These are phyloP conservation scores for Parazoanthus swiftii DNA, from an alignment of 92 coral and sea anemone genomes.

Conservation along the genomic window DNA sequence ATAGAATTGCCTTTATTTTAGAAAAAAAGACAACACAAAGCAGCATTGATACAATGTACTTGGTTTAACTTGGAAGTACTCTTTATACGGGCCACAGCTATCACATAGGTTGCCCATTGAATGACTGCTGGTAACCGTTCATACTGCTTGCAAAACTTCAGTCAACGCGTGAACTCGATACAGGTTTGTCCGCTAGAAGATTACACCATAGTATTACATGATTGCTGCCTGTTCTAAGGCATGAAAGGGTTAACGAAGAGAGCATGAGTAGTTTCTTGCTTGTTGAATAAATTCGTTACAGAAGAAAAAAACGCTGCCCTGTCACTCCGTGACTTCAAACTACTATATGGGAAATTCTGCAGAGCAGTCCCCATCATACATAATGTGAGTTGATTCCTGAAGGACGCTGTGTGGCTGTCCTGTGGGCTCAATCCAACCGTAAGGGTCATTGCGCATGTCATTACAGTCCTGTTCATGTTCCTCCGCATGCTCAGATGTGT, in stretches of 20 bases:
- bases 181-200: too few species aligned
- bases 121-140: too few species aligned
- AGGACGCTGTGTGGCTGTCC: constrained; percentile 29
- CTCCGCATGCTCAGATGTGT: constrained; percentile 13
- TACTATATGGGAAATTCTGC: constrained; percentile 13
- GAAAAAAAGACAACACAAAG: too few species aligned
- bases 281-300: background rate
- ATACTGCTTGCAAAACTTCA: too few species aligned
- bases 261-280: background rate
- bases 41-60: too few species aligned
- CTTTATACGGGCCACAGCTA: too few species aligned
- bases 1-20: too few species aligned
- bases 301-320: background rate
- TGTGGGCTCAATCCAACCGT: constrained; percentile 29
- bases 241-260: background rate
- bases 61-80: too few species aligned
- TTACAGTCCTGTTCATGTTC: constrained; percentile 15
- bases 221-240: too few species aligned
- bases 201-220: too few species aligned
- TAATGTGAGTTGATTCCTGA: constrained; percentile 16
- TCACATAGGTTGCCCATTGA: too few species aligned
- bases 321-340: background rate
- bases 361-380: constrained; percentile 24
- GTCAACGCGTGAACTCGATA: too few species aligned
- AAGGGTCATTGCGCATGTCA: constrained; percentile 23